phyloP scores from a whole-genome alignment of 2,797 vertebrate species.

The Periophthalmus magnuspinnatus region DNA sequence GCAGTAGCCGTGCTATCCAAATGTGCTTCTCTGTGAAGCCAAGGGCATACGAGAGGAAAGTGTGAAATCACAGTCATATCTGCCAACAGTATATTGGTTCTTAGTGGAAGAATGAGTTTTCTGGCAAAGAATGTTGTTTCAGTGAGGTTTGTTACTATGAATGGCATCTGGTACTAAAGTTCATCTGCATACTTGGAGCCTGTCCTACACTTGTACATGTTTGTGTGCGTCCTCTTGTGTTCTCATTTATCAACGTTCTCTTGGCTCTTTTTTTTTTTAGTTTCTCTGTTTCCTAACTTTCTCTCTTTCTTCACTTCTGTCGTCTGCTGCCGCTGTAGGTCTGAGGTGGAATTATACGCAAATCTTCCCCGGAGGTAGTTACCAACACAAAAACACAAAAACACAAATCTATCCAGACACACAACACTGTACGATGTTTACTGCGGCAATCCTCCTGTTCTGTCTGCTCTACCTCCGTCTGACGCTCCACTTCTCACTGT shows the following conservation, averaged over 20 bases:
- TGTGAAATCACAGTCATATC: conserved; percentile 52
- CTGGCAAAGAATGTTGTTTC: conserved; percentile 34
- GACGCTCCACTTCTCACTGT: conserved; percentile 34
- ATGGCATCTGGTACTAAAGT: conserved; percentile 27
- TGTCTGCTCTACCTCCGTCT: conserved; percentile 34
- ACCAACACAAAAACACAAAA: conserved; percentile 58
- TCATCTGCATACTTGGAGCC: conserved; percentile 43
- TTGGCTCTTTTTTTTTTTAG: conserved; percentile 57
- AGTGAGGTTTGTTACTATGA: conserved; percentile 39
- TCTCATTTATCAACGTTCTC: conserved; percentile 57
- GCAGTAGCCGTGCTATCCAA: conserved; percentile 36
- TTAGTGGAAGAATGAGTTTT: conserved; percentile 31
- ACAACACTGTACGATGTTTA: conserved; percentile 19
- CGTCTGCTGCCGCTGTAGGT: conserved; percentile 76
- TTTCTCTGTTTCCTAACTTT: conserved; percentile 56
- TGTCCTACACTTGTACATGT: conserved; percentile 31
- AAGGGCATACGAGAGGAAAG: conserved; percentile 39
- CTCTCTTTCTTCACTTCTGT: conserved; percentile 57
- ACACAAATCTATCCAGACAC: conserved; percentile 22
- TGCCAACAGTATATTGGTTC: conserved; percentile 38
- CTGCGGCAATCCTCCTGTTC: conserved; percentile 36
- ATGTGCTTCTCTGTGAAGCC: conserved; percentile 33
- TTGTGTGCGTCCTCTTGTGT: conserved; percentile 38
- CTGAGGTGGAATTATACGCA: conserved; percentile 85
- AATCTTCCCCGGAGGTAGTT: conserved; percentile 85